phyloP scores from a whole-genome alignment of 2,888 invertebrate genomes.

The Tiliacea aurago region DNA sequence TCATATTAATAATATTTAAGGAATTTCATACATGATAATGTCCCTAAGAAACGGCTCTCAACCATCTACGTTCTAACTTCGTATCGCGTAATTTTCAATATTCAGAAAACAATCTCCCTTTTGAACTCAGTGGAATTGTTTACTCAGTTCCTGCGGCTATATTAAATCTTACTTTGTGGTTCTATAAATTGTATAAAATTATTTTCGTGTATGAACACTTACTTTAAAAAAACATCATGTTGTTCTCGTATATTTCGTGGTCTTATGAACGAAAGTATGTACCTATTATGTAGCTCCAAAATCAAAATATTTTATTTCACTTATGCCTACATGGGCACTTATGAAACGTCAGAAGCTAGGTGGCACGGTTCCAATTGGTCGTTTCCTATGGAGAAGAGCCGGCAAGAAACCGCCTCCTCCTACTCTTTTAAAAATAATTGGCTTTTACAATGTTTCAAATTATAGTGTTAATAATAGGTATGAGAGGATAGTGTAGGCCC shows the following conservation, averaged over 20 bases:
- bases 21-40: background rate
- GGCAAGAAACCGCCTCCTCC: no score
- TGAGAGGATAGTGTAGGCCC: no score
- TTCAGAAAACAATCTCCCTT: slow-evolving; percentile 54
- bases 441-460: no score
- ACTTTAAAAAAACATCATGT: slow-evolving; percentile 44
- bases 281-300: background rate
- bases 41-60: no score
- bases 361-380: no score
- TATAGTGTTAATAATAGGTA: no score
- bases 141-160: slow-evolving; percentile 59
- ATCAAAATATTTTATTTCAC: no score
- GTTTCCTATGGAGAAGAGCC: no score
- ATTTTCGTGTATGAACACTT: slow-evolving; percentile 58
- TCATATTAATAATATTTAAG: background rate
- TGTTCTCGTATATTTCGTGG: background rate
- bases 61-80: background rate
- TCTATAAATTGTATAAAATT: slow-evolving; percentile 56
- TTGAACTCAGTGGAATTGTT: slow-evolving; percentile 61
- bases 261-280: background rate
- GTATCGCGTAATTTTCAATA: slow-evolving; percentile 37
- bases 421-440: no score
- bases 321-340: no score
- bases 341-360: no score
- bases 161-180: slow-evolving; percentile 67